Percentiles rank a stretch among this genome's conserved stretches.
Evolutionary conservation across 2,888 invertebrate species (phyloP).

Genomic region (Smittia sp.): DNA sequence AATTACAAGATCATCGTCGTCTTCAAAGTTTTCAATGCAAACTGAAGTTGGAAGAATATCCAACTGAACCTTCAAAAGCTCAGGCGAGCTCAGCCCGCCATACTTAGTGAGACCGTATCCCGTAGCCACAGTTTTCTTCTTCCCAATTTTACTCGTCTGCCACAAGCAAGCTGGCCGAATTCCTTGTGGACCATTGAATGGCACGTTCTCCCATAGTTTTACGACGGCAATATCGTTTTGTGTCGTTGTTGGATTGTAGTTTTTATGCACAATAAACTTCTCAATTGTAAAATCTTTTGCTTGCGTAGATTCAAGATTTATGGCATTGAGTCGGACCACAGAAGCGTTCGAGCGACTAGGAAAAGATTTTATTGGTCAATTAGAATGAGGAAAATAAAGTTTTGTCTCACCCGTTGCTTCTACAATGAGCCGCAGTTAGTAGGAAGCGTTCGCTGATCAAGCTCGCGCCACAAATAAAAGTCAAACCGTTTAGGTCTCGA

Average conservation of each 20-base stretch:
- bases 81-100: conserved; percentile 45
- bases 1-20: conserved; percentile 48
- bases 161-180: conserved; percentile 13
- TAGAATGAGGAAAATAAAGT: background rate
- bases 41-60: conserved; percentile 47
- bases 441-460: conserved; percentile 57
- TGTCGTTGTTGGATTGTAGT: background rate
- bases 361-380: background rate
- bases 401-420: background rate
- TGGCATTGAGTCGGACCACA: background rate
- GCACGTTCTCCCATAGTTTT: background rate
- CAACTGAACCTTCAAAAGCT: conserved; percentile 52
- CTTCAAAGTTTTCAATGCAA: conserved; percentile 48
- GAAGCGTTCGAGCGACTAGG: background rate
- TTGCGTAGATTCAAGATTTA: background rate
- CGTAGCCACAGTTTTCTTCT: too few relatives aligned
- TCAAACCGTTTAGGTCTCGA: too few relatives aligned
- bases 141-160: background rate
- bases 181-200: background rate
- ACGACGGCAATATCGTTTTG: conserved; percentile 16
- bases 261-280: background rate
- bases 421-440: conserved; percentile 60
- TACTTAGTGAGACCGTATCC: too few relatives aligned
- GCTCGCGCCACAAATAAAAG: conserved; percentile 50
- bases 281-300: conserved; percentile 40